Evolutionary conservation across 2,113 vertebrate genomes (phyloP).

Genomic region (Gavia stellata): DNA sequence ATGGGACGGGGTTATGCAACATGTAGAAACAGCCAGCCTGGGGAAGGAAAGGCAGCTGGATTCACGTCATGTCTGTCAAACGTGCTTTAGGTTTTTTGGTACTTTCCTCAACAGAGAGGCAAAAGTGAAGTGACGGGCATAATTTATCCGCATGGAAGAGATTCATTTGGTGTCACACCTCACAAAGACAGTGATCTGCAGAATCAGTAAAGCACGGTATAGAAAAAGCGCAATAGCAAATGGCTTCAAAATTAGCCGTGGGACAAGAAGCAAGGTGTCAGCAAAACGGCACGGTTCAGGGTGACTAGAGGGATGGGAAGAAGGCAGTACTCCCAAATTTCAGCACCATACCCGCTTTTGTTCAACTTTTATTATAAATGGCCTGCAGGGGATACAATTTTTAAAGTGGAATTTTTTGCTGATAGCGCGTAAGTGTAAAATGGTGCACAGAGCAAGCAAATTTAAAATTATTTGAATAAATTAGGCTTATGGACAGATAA

Average conservation of each 20-base stretch:
- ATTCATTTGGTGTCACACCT: background rate
- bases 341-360: background rate
- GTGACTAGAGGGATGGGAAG: slow-evolving; percentile 1
- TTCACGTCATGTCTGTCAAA: background rate
- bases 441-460: slow-evolving; percentile 3
- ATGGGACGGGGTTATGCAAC: background rate
- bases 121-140: background rate
- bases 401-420: slow-evolving; percentile 43
- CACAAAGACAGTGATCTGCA: background rate
- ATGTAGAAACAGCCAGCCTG: background rate
- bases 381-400: background rate
- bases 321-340: slow-evolving; percentile 31
- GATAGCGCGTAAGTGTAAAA: background rate
- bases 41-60: background rate
- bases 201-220: background rate
- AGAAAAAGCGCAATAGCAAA: background rate
- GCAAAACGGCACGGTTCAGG: background rate
- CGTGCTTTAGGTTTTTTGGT: background rate
- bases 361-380: slow-evolving; percentile 30
- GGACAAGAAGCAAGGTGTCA: background rate
- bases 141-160: background rate
- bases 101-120: background rate
- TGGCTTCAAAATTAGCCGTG: background rate
- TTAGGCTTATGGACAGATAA: slow-evolving; percentile 24
- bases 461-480: slow-evolving; percentile 20